Conservation (phyloP, 2,797 vertebrate species). For the Heterohyrax brucei region DNA sequence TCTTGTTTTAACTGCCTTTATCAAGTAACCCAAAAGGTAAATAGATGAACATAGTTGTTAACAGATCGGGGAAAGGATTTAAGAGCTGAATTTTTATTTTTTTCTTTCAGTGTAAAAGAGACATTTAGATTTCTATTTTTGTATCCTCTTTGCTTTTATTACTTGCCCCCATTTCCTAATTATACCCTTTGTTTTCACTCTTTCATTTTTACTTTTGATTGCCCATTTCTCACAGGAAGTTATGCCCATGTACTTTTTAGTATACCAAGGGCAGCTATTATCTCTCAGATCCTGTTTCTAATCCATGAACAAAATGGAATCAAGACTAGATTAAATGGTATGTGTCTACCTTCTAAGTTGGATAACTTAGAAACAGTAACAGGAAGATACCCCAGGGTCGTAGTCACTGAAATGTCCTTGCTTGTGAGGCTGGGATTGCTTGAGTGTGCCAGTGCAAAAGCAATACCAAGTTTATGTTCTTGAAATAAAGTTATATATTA, state of each 20-base stretch:
- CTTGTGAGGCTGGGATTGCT: conserved; percentile 17
- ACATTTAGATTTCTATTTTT: conserved; percentile 70
- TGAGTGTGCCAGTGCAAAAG: background rate
- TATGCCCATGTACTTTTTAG: conserved; percentile 81
- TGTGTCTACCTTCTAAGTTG: conserved; percentile 77
- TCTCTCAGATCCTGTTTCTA: conserved; percentile 84
- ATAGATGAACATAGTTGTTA: background rate
- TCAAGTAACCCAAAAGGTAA: background rate
- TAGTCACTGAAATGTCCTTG: conserved; percentile 48
- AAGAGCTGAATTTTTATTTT: background rate
- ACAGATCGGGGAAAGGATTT: background rate
- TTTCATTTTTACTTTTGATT: conserved; percentile 79
- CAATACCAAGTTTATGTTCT: conserved; percentile 49
- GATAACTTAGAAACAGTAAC: conserved; percentile 68
- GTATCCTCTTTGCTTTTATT: conserved; percentile 70
- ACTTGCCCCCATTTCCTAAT: conserved; percentile 67
- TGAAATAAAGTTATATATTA: conserved; percentile 3
- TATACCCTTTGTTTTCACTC: conserved; percentile 74
- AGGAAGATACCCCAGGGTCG: conserved; percentile 53
- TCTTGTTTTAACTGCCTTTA: background rate
- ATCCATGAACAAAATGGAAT: conserved; percentile 80
- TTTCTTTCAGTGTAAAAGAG: conserved; percentile 32
- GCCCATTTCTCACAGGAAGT: conserved; percentile 83
- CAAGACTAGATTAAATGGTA: conserved; percentile 85
- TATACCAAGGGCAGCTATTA: conserved; percentile 81